Conservation (phyloP, 2,888 invertebrate genomes). For the Cylloceria caligata region DNA sequence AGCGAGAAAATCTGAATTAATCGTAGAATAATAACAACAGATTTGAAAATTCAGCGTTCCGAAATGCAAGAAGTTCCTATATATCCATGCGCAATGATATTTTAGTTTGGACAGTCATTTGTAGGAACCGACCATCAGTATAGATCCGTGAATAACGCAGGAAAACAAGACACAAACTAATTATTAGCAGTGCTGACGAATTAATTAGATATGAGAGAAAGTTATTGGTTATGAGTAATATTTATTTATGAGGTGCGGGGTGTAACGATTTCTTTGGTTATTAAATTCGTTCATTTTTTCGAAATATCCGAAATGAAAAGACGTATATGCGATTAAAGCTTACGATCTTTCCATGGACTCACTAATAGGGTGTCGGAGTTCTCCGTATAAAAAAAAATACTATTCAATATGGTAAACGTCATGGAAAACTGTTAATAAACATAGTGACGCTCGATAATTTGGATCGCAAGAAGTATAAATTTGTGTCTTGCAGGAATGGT, state of each 20-base stretch:
- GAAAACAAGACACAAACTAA: background rate
- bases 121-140: background rate
- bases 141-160: background rate
- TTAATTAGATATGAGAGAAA: background rate
- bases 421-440: no score
- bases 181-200: background rate
- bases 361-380: background rate
- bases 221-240: background rate
- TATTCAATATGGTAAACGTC: background rate
- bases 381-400: background rate
- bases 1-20: slow-evolving; percentile 8
- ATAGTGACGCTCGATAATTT: background rate
- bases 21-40: background rate
- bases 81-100: background rate
- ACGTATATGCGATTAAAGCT: background rate
- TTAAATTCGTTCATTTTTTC: no score
- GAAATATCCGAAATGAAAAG: background rate
- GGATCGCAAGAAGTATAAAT: background rate
- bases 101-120: background rate
- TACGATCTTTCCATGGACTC: background rate
- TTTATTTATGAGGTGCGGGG: no score
- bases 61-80: background rate
- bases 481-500: background rate
- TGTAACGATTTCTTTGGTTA: no score
- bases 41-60: background rate